These are phyloP conservation scores for Acleris emargana DNA, from an alignment of 2,888 invertebrate species.

Conservation along the genomic window DNA sequence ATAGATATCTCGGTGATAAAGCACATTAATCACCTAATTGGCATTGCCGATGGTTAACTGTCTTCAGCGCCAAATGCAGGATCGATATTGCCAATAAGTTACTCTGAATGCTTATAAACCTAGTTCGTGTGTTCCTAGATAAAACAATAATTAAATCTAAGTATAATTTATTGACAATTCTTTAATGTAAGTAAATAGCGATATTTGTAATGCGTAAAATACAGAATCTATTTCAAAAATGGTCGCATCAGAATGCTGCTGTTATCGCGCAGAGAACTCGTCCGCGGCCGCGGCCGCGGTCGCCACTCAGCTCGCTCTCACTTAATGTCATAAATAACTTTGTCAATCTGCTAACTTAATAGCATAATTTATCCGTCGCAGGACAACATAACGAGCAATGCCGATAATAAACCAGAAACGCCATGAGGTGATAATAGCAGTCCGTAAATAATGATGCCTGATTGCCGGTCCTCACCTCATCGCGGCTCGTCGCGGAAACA, in stretches of 20 bases:
- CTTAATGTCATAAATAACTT: slow-evolving; percentile 82
- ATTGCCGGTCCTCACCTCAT: slow-evolving; percentile 75
- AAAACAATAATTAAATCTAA: too few species aligned
- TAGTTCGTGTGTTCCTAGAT: background rate
- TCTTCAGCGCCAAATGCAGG: background rate
- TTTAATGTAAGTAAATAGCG: too few species aligned
- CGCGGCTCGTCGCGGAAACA: slow-evolving; percentile 56
- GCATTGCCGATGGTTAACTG: slow-evolving; percentile 13
- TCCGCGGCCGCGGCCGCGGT: slow-evolving; percentile 54
- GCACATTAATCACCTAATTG: slow-evolving; percentile 26
- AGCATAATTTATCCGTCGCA: slow-evolving; percentile 81
- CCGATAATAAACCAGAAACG: slow-evolving; percentile 83
- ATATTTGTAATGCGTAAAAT: background rate
- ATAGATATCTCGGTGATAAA: slow-evolving; percentile 25
- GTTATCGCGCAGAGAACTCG: slow-evolving; percentile 58
- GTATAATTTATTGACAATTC: too few species aligned
- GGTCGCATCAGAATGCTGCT: slow-evolving; percentile 54
- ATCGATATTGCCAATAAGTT: background rate
- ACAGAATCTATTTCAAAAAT: slow-evolving; percentile 40
- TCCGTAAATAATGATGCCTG: slow-evolving; percentile 82
- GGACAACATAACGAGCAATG: slow-evolving; percentile 82
- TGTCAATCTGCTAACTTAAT: slow-evolving; percentile 84
- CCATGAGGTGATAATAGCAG: slow-evolving; percentile 83
- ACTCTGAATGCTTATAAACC: background rate
- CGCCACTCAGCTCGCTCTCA: slow-evolving; percentile 72